A percentile compares a stretch with the other conserved stretches of the same genome.
phyloP scores from a whole-genome alignment of 1,140 invertebrate species.

The Ridgeia piscesae region DNA sequence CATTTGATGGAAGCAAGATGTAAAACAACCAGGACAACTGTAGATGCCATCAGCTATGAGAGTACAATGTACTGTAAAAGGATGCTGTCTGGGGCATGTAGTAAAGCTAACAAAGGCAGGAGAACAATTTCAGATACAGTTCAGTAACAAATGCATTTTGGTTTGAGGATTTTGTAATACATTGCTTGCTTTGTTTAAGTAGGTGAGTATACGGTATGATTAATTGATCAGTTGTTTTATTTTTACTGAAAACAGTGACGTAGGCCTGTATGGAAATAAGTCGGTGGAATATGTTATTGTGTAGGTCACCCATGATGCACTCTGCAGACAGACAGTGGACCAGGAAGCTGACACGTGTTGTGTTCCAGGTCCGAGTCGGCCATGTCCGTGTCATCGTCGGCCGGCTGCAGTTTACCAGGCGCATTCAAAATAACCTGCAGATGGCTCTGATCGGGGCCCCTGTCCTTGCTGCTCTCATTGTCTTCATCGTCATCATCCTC shows the following conservation, averaged over 20 bases:
- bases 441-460: slow-evolving; percentile 29
- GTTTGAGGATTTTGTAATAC: background rate
- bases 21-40: background rate
- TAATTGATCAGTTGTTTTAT: background rate
- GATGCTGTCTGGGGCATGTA: background rate
- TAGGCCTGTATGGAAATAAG: background rate
- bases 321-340: background rate
- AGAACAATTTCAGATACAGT: background rate
- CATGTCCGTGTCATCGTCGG: slow-evolving; percentile 40
- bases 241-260: no score
- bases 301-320: background rate
- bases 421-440: background rate
- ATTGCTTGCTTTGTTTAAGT: background rate
- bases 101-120: background rate
- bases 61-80: no score
- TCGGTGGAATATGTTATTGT: background rate
- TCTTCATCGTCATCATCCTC: slow-evolving; percentile 35
- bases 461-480: slow-evolving; percentile 34
- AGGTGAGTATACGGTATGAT: background rate
- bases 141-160: background rate
- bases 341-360: slow-evolving; percentile 11
- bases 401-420: slow-evolving; percentile 33
- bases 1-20: background rate
- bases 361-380: slow-evolving; percentile 41
- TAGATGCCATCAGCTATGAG: background rate